Percentiles rank a stretch among this genome's conserved stretches.
These are phyloP conservation scores for Macrobrachium rosenbergii DNA, from an alignment of 1,140 invertebrate genomes.

Conservation along the genomic window DNA sequence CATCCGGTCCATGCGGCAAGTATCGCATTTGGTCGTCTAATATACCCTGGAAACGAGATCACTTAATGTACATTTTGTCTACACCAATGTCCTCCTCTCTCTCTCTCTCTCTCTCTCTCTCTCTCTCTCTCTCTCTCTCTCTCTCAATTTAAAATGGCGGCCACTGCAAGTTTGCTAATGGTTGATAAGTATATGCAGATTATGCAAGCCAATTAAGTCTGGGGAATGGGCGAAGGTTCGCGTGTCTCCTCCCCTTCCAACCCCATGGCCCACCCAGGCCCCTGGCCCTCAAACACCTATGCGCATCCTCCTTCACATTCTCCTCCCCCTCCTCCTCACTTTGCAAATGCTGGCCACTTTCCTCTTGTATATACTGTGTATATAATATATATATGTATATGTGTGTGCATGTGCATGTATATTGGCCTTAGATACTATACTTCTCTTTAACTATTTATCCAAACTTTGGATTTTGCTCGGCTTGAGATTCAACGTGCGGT, in stretches of 20 bases:
- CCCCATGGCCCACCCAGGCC: neutral
- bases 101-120: neutral
- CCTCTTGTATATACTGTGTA: neutral
- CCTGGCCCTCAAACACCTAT: neutral
- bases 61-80: too few species aligned
- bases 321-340: neutral
- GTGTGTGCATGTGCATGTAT: neutral
- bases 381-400: too few species aligned
- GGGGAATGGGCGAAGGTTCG: conserved; percentile 17
- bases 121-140: neutral
- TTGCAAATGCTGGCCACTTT: neutral
- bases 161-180: conserved; percentile 54
- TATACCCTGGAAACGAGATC: too few species aligned
- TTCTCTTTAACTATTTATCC: neutral
- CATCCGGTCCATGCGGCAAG: too few species aligned
- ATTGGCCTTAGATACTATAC: too few species aligned
- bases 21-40: too few species aligned
- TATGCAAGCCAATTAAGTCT: conserved; percentile 59
- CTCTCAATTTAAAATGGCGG: conserved; percentile 43
- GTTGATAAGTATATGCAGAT: conserved; percentile 62
- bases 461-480: neutral
- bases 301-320: neutral
- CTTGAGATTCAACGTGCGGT: too few species aligned
- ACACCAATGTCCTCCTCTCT: neutral
- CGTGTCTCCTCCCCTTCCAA: conserved; percentile 12